Evolutionary conservation across 2,797 vertebrate genomes (phyloP).

Genomic region (Pipistrellus pygmaeus): DNA sequence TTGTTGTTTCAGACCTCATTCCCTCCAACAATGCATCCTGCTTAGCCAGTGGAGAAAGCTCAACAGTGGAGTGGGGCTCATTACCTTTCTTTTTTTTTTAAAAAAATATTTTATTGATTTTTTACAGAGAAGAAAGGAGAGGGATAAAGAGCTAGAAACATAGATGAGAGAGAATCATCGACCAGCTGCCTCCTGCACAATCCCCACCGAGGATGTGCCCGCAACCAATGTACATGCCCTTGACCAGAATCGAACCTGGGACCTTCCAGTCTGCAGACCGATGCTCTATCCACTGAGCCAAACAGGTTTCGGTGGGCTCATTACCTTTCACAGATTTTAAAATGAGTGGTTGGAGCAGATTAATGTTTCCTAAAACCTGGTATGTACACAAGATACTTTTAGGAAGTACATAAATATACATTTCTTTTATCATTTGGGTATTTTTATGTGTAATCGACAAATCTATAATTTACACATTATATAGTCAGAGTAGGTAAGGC

Average conservation of each 20-base stretch:
- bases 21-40: background rate
- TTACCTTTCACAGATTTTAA: background rate
- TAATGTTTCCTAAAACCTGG: background rate
- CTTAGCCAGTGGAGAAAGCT: background rate
- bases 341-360: background rate
- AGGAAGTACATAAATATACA: background rate
- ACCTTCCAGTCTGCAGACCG: no score
- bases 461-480: background rate
- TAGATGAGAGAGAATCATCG: no score
- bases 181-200: no score
- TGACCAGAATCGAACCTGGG: no score
- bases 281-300: no score
- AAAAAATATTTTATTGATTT: no score
- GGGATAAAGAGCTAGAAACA: no score
- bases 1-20: background rate
- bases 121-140: no score
- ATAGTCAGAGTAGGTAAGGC: background rate
- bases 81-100: no score
- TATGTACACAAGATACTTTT: background rate
- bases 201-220: no score
- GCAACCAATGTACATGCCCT: no score
- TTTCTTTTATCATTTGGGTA: background rate
- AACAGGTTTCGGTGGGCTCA: no score
- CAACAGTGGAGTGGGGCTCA: background rate
- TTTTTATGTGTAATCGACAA: constrained; percentile 20